phyloP scores from a whole-genome alignment of 2,888 invertebrate species.

The Cistogaster globosa region DNA sequence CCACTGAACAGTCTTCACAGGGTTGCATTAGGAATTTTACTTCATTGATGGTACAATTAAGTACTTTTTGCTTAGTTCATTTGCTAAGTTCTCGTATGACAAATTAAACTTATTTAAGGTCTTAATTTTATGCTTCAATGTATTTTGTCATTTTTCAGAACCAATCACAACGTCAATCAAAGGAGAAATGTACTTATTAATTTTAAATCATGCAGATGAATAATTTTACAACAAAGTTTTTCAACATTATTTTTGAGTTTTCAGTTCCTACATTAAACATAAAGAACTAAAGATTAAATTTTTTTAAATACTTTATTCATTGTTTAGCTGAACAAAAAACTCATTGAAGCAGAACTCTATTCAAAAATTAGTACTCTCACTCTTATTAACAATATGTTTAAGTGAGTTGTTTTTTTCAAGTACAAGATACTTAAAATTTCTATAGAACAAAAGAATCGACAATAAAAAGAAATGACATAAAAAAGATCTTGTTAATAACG shows the following conservation, averaged over 20 bases:
- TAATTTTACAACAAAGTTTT: slow-evolving; percentile 18
- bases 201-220: slow-evolving; percentile 46
- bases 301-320: slow-evolving; percentile 38
- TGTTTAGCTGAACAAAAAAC: slow-evolving; percentile 33
- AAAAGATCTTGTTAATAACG: slow-evolving; percentile 40
- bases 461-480: neutral
- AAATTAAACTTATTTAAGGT: too few species aligned
- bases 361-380: slow-evolving; percentile 24
- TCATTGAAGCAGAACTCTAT: slow-evolving; percentile 60
- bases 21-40: too few species aligned
- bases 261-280: slow-evolving; percentile 14
- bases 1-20: too few species aligned
- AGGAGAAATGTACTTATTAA: neutral
- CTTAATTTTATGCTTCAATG: too few species aligned
- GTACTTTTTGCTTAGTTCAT: too few species aligned
- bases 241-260: neutral
- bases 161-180: too few species aligned
- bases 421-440: slow-evolving; percentile 40
- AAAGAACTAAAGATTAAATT: neutral
- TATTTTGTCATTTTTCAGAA: too few species aligned
- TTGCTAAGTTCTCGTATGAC: too few species aligned
- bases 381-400: slow-evolving; percentile 20
- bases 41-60: too few species aligned
- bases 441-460: slow-evolving; percentile 22
- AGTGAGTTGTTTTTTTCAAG: slow-evolving; percentile 10